Evolutionary conservation across 23 tunicate species (phyloP).

Genomic region (Ascidia mentula): DNA sequence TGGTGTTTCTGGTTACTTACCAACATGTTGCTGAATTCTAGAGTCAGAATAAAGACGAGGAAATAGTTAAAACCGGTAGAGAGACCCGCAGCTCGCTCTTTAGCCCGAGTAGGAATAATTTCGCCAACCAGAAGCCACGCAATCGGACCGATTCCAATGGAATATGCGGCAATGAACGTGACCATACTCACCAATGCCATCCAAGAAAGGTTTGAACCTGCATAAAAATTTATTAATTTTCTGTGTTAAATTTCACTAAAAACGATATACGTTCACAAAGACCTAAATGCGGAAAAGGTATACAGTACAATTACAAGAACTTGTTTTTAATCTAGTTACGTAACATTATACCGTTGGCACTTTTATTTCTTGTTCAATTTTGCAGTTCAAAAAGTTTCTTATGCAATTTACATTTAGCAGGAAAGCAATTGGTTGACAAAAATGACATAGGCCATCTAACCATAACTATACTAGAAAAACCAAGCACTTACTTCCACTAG

Average conservation of each 20-base stretch:
- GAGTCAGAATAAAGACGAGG: constrained; percentile 56
- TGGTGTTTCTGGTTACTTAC: constrained; percentile 39
- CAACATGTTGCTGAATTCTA: constrained; percentile 57
- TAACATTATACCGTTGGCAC: no score
- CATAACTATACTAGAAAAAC: no score
- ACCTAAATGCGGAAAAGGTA: no score
- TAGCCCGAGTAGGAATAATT: constrained; percentile 75
- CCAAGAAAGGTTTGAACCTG: constrained; percentile 46
- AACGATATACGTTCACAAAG: no score
- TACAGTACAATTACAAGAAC: no score
- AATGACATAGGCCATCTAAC: no score
- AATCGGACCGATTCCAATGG: constrained; percentile 84
- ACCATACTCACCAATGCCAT: constrained; percentile 67
- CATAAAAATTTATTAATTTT: not conserved
- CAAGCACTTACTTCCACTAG: not conserved
- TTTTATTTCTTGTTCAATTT: no score
- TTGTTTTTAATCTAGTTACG: no score
- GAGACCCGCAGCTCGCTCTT: constrained; percentile 69
- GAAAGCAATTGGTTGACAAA: no score
- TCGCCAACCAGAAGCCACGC: constrained; percentile 83
- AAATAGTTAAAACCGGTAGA: constrained; percentile 69
- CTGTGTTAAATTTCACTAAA: no score
- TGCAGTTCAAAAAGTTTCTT: no score
- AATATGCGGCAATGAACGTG: constrained; percentile 71
- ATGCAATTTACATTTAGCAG: no score